phyloP scores from a whole-genome alignment of 2,888 invertebrate genomes.

The Graphium colonna region DNA sequence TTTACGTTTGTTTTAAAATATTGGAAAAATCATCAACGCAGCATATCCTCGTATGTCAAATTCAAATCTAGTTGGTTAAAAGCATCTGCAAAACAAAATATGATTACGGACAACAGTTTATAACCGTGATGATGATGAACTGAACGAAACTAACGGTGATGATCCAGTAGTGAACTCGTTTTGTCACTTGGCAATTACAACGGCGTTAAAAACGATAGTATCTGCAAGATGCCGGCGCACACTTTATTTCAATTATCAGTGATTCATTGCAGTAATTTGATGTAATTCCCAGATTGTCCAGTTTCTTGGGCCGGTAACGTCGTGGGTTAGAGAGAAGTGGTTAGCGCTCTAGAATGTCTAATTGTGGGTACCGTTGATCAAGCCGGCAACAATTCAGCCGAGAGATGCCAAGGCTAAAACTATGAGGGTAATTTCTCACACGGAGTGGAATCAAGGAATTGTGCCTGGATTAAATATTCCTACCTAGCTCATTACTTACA shows the following conservation, averaged over 20 bases:
- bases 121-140: too few species aligned
- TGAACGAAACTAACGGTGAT: too few species aligned
- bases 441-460: neutral
- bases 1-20: too few species aligned
- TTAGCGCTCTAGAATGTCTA: constrained; percentile 9
- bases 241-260: constrained; percentile 11
- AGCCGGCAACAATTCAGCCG: constrained; percentile 1
- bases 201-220: neutral
- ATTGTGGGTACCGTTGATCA: constrained; percentile 14
- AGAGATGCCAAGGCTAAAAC: neutral
- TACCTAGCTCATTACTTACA: neutral
- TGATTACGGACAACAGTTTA: too few species aligned
- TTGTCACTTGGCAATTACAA: neutral
- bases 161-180: too few species aligned
- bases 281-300: constrained; percentile 12
- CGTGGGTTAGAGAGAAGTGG: constrained; percentile 1
- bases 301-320: constrained; percentile 11
- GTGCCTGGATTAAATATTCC: neutral
- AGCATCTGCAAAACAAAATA: too few species aligned
- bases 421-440: neutral
- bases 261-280: constrained; percentile 13
- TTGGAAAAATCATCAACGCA: too few species aligned
- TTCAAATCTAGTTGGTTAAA: too few species aligned
- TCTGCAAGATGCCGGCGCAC: neutral
- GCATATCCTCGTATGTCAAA: too few species aligned